These are phyloP conservation scores for Bhutanitis thaidina DNA, from an alignment of 2,888 invertebrate genomes.

Conservation along the genomic window DNA sequence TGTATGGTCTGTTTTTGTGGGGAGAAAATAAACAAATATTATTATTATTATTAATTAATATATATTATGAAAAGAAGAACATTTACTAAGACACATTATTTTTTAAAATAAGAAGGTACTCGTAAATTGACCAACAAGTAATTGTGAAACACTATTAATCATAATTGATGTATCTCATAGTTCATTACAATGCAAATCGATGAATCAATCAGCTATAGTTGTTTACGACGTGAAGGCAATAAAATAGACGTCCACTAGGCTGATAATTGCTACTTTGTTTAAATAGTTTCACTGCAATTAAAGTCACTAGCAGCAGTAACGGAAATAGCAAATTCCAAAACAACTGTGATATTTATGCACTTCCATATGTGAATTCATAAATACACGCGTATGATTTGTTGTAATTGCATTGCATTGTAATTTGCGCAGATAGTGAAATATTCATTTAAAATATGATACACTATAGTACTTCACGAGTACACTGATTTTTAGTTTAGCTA, in stretches of 20 bases:
- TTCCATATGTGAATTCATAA: neutral
- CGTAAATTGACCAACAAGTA: neutral
- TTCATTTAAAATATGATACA: too few relatives aligned
- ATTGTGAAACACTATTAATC: neutral
- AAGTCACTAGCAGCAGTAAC: neutral
- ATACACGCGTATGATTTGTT: too few relatives aligned
- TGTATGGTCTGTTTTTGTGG: too few relatives aligned
- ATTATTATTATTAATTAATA: too few relatives aligned
- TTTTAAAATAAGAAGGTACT: too few relatives aligned
- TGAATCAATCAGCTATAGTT: conserved; percentile 3
- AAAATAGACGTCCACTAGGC: neutral
- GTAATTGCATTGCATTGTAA: too few relatives aligned
- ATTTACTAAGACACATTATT: too few relatives aligned
- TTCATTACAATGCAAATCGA: conserved; percentile 6
- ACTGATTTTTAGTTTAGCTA: too few relatives aligned
- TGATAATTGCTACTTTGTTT: neutral
- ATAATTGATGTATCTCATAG: conserved; percentile 8
- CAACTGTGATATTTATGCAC: neutral
- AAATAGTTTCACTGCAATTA: conserved; percentile 4
- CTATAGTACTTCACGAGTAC: too few relatives aligned
- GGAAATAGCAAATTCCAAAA: neutral
- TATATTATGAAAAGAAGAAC: too few relatives aligned
- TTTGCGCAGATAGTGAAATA: too few relatives aligned
- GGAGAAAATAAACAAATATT: too few relatives aligned
- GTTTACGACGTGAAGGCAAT: conserved; percentile 7